Base-by-base conservation (phyloP, 1,140 invertebrate genomes). In the Sycobia sp. region DNA sequence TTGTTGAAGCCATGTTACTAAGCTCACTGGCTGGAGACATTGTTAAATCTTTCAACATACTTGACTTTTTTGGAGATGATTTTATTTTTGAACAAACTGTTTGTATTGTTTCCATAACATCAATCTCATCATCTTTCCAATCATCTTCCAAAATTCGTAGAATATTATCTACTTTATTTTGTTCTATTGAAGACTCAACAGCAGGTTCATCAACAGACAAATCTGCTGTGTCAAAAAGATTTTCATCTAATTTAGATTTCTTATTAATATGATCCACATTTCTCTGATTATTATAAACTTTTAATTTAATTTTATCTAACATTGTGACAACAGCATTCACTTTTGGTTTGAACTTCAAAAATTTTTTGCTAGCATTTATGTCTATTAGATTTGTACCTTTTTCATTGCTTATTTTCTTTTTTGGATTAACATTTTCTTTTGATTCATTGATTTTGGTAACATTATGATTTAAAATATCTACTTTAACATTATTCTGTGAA, bases 11-110 rank as follows among this genome's bases (percentile, higher is more conserved):
- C 78, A 84, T 83, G 54, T 79, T 79, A 61, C 80, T 84, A 43
- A 86, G 76, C 63, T 84, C 81, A 41, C 78, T 84, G 4, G 78
- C 81, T 9, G 84, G 83, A 4, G 84, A 84, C 69, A 84, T 73
- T 25, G 76, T 59, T n/a, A 67, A 10, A 44, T 69, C 58, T 47
- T 69, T 60, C 2, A 65, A 29, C 22, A 50, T 20, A 36, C 56
- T 43, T 18, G 62, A 46, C 10, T 66, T 66, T 50, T 62, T 34
- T 11, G 65, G 67, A 11, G 67, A 66, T 4, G 34, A 54, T 56
- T 66, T 7, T 11, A 55, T 1, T 59, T 46, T 25, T 20, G 51
- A 41, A 74, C 14, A 18, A 34, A 9, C 10, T 14, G 14, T 8
- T 25, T 46, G 20, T 16, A 20, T 25, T 38, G 58, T 38, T 20